Conservation (phyloP, 2,888 invertebrate species). For the Drosophila bunnanda region DNA sequence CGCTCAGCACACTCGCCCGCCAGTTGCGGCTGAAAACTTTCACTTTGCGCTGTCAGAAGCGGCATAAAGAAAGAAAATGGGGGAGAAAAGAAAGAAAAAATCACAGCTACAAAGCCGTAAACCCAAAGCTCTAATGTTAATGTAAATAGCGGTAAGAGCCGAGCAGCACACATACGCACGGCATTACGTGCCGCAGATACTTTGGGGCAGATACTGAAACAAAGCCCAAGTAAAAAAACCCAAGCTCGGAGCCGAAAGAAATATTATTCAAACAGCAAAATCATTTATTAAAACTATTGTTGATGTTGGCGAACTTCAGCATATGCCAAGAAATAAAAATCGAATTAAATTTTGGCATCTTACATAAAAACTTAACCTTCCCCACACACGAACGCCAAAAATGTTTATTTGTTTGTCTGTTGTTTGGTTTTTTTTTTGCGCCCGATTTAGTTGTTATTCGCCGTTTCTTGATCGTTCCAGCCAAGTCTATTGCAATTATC, state of each 20-base stretch:
- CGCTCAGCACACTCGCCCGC: constrained; percentile 10
- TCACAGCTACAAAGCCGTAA: constrained; percentile 47
- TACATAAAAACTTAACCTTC: constrained; percentile 77
- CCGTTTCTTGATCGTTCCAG: constrained; percentile 30
- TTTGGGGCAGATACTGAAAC: constrained; percentile 61
- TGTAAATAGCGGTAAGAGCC: constrained; percentile 80
- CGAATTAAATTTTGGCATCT: constrained; percentile 77
- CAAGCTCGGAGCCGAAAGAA: constrained; percentile 12
- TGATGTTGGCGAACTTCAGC: constrained; percentile 40
- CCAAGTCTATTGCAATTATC: constrained; percentile 58
- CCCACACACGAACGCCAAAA: constrained; percentile 54
- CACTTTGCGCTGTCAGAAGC: constrained; percentile 78
- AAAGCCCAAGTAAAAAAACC: constrained; percentile 49
- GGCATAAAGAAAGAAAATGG: constrained; percentile 28
- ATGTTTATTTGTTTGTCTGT: constrained; percentile 27
- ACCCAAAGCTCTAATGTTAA: constrained; percentile 77
- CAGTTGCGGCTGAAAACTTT: constrained; percentile 61
- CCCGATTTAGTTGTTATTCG: constrained; percentile 14
- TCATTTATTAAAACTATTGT: constrained; percentile 65
- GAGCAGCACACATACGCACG: constrained; percentile 47
- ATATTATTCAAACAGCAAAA: constrained; percentile 64
- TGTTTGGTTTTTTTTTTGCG: neutral
- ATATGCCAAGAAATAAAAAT: constrained; percentile 54
- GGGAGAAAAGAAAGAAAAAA: constrained; percentile 4
- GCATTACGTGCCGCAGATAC: constrained; percentile 74